Base-by-base conservation (phyloP, 2,888 invertebrate species). In the Tipula helvola region DNA sequence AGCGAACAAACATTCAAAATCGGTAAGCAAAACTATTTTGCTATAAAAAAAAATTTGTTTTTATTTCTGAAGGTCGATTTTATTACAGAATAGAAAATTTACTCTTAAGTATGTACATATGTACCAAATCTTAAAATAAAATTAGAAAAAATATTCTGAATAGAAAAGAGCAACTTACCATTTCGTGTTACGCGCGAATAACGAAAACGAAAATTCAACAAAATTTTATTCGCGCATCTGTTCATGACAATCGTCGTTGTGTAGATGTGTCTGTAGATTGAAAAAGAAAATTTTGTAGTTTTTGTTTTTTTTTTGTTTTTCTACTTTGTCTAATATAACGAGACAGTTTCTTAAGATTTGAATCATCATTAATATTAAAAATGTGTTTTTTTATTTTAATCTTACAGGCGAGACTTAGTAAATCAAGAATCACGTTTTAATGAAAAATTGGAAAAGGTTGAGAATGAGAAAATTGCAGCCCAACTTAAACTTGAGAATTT, bases 341-440 rank as follows among this genome's bases (percentile, higher is more conserved):
- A 85, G 39, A 85, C 16, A 85, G 8, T 85, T 41, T 39, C 7
- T 71, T 52, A n/a, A n/a, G n/a, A 28, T 71, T 71, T 71, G 71
- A 71, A 42, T 85, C 42, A 85, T 85, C 85, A 41, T 44, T 44
- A 85, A 42, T 44, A 16, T 12, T 28, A 71, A 71, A 71, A 71
- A 39, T 39, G 39, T 28, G 3, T 88, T 88, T 28, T 18, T 85
- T 87, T 39, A 42, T 36, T 44, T 87, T 71, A 86, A 86, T 41
- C 87, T 89, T 89, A 41, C 88, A 91, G 91, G 90, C 89, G 89
- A 89, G 93, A 90, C 90, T 92, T 89, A 86, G 89, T 88, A 86
- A 90, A 89, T 88, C 90, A 89, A 87, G 91, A 90, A 89, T 89
- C 89, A 85, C 90, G 89, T 87, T 90, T 89, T 90, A 92, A 88